A percentile compares a stretch with the other conserved stretches of the same genome.
Evolutionary conservation across 2,113 vertebrate species (phyloP).

Genomic region (Bujurquina vittata): DNA sequence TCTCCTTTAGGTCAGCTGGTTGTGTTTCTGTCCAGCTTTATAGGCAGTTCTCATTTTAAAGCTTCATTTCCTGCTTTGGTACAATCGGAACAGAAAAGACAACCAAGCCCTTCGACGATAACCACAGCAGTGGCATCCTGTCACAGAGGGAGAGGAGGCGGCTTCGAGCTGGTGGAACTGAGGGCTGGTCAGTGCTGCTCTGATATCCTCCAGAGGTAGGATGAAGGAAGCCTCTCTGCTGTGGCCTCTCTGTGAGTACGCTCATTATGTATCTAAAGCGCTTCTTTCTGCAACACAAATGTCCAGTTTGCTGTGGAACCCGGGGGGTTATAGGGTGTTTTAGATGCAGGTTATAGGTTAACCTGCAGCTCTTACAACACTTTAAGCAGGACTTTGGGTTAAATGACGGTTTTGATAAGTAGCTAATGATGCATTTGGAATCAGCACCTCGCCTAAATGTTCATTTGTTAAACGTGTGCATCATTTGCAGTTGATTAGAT

Average conservation of each 20-base stretch:
- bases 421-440: background rate
- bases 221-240: background rate
- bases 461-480: background rate
- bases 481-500: background rate
- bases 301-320: background rate
- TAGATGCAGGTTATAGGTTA: background rate
- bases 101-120: too few species aligned
- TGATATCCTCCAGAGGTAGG: background rate
- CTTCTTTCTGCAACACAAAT: background rate
- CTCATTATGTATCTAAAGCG: rapidly evolving
- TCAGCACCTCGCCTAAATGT: background rate
- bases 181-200: background rate
- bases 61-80: too few species aligned
- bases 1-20: too few species aligned
- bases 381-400: too few species aligned
- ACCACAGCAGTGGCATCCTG: too few species aligned
- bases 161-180: too few species aligned
- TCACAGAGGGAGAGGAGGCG: too few species aligned
- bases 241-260: background rate
- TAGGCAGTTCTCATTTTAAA: too few species aligned
- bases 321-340: background rate
- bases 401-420: too few species aligned
- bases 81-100: too few species aligned
- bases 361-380: background rate
- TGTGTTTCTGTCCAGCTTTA: too few species aligned